Percentiles rank a stretch among this genome's conserved stretches.
Evolutionary conservation across 2,797 vertebrate genomes (phyloP).

Genomic region (Amblyopsis hoosieri): DNA sequence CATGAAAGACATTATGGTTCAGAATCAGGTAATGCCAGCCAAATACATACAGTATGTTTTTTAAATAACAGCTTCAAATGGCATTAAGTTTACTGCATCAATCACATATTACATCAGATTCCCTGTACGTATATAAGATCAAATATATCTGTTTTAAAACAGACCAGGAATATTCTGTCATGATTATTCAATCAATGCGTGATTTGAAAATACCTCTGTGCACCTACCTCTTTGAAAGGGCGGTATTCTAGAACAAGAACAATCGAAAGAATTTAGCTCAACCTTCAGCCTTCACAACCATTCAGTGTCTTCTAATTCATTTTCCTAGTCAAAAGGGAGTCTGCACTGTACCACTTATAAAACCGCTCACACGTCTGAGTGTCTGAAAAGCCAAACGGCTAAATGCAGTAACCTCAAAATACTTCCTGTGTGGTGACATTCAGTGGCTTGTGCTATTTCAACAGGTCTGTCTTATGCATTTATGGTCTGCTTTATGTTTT

Average conservation of each 20-base stretch:
- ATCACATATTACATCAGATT: not conserved
- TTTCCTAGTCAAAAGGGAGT: not conserved
- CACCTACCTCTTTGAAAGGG: conserved; percentile 50
- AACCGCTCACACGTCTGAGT: conserved; percentile 6
- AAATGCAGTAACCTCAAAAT: conserved; percentile 43
- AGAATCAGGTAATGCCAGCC: no score
- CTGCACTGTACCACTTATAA: not conserved
- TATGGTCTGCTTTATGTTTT: not conserved
- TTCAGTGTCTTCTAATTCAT: conserved; percentile 13
- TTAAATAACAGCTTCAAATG: not conserved
- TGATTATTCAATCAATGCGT: no score
- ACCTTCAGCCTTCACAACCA: not conserved
- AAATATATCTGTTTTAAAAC: conserved; percentile 1
- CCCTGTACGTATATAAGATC: not conserved
- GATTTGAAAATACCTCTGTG: not conserved
- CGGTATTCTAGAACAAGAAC: not conserved
- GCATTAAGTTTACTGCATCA: not conserved
- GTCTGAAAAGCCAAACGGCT: conserved; percentile 25
- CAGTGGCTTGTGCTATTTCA: conserved; percentile 33
- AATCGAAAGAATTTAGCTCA: not conserved
- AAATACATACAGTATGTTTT: no score
- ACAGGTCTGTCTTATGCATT: no score
- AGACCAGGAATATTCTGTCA: no score
- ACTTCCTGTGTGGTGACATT: conserved; percentile 66
- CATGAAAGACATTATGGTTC: no score